phyloP scores from a whole-genome alignment of 35 echinoderm and acorn worm species.

The Apostichopus californicus region DNA sequence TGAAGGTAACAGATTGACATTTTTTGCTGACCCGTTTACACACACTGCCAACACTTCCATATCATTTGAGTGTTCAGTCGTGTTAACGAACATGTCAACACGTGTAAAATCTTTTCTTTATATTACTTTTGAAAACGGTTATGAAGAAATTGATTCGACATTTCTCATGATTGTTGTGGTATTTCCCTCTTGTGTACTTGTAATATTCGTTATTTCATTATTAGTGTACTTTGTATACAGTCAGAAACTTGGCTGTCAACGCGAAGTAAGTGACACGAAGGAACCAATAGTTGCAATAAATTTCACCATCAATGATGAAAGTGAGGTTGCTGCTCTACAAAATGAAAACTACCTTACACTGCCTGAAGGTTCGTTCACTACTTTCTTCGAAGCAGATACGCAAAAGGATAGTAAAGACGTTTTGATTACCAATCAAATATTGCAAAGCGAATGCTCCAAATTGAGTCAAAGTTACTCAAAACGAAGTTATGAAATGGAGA shows the following conservation, averaged over 20 bases:
- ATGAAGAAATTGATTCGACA: background rate
- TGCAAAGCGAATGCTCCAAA: too few relatives aligned
- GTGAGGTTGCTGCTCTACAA: too few relatives aligned
- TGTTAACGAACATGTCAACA: background rate
- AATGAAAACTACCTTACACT: too few relatives aligned
- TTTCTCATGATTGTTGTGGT: background rate
- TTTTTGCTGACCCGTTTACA: background rate
- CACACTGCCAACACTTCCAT: background rate
- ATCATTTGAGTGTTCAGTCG: background rate
- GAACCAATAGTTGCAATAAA: background rate
- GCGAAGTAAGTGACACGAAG: background rate
- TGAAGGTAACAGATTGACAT: background rate
- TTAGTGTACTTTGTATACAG: background rate
- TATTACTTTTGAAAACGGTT: background rate
- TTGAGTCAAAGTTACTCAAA: too few relatives aligned
- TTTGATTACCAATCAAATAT: too few relatives aligned
- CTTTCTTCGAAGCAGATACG: too few relatives aligned
- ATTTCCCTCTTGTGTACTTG: background rate
- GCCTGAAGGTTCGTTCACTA: too few relatives aligned
- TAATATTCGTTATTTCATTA: background rate
- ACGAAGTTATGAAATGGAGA: too few relatives aligned
- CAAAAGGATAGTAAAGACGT: too few relatives aligned
- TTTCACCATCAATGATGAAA: background rate
- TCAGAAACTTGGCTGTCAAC: background rate
- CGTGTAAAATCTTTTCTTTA: background rate